These are phyloP conservation scores for Pandion haliaetus DNA, from an alignment of 2,113 vertebrate species.

Conservation along the genomic window DNA sequence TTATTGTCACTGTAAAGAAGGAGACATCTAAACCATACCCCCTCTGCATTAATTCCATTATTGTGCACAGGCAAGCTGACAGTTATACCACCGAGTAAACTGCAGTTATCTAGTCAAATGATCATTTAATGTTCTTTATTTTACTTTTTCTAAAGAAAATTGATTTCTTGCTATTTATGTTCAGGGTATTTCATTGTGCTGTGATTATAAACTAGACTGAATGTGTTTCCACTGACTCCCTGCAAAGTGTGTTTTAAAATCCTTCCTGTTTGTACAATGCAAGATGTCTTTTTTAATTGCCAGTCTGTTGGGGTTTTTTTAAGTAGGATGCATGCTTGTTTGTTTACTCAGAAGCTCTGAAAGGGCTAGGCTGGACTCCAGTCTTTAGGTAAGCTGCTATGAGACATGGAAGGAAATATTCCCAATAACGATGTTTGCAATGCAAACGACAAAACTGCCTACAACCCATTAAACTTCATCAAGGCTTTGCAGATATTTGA, in stretches of 20 bases:
- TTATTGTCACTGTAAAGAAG: conserved; percentile 68
- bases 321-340: conserved; percentile 22
- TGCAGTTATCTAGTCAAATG: conserved; percentile 69
- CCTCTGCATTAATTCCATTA: conserved; percentile 59
- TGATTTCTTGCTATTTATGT: conserved; percentile 70
- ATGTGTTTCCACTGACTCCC: conserved; percentile 28
- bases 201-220: conserved; percentile 65
- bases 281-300: conserved; percentile 47
- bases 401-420: background rate
- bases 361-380: conserved; percentile 3
- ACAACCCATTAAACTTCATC: background rate
- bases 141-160: conserved; percentile 67
- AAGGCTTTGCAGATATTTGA: background rate
- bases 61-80: conserved; percentile 49
- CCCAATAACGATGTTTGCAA: background rate
- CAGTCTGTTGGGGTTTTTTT: background rate
- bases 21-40: conserved; percentile 54
- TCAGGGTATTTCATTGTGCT: conserved; percentile 58
- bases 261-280: conserved; percentile 9
- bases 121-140: conserved; percentile 72
- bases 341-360: conserved; percentile 30
- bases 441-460: background rate
- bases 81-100: conserved; percentile 56
- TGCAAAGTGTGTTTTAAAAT: conserved; percentile 39
- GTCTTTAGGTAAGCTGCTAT: background rate